Evolutionary conservation across 2,888 invertebrate species (phyloP).

Genomic region (Cylindroiulus punctatus): DNA sequence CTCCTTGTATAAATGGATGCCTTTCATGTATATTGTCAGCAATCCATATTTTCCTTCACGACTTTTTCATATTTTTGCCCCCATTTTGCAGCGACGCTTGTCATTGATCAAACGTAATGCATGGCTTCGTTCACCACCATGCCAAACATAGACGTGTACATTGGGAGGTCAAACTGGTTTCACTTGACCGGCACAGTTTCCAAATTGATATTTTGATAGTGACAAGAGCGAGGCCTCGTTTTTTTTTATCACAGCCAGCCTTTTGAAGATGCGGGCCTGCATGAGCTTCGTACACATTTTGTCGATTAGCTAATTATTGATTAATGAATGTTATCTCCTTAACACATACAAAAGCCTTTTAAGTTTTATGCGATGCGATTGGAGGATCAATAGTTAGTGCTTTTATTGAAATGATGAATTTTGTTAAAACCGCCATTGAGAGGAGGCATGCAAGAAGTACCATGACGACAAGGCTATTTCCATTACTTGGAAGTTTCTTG

Average conservation of each 20-base stretch:
- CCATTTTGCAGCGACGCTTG: background rate
- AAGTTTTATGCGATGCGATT: constrained; percentile 22
- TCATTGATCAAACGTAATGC: constrained; percentile 29
- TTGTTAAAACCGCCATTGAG: background rate
- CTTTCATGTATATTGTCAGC: constrained; percentile 47
- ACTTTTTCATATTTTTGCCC: background rate
- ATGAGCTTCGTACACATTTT: background rate
- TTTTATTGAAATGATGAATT: constrained; percentile 5
- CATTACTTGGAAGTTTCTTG: no score
- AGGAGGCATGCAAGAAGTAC: background rate
- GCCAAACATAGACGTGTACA: background rate
- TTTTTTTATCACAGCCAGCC: background rate
- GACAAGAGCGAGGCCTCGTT: background rate
- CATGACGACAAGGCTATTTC: background rate
- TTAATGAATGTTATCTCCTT: constrained; percentile 30
- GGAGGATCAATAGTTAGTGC: constrained; percentile 24
- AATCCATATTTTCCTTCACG: constrained; percentile 42
- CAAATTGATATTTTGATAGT: constrained; percentile 39
- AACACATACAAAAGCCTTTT: constrained; percentile 15
- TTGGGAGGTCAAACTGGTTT: constrained; percentile 4
- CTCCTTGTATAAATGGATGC: constrained; percentile 6
- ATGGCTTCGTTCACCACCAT: background rate
- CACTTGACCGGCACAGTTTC: constrained; percentile 14
- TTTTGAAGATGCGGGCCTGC: background rate
- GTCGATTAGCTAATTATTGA: constrained; percentile 38